Evolutionary conservation across 2,113 vertebrate species (phyloP), one percentile per base, ranked within the genome.

Genomic region (Montifringilla adamsi): DNA sequence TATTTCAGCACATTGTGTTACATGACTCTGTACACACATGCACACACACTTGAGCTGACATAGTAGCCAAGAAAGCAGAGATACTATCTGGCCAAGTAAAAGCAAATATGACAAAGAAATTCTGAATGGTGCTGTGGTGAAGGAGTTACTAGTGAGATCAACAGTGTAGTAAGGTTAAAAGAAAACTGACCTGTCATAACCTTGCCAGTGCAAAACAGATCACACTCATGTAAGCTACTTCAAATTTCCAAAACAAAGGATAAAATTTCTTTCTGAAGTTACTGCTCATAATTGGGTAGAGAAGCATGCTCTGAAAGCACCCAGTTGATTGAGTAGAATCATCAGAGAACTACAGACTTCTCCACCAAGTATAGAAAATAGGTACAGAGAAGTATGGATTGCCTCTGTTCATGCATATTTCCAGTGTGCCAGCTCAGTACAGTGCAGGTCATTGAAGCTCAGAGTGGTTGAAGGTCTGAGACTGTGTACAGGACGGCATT

Each of bases 1-100:
- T 89, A 52, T 90, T 95, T 85, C 89, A 67, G 80, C 49, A 87
- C 55, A 37, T 79, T 56, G 28, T 87, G 56, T 87, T 94, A 73
- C 74, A 55, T 76, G 87, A 43, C 50, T 92, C 1, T 74, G 27
- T 50, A 74, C 55, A 78, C 50, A 44, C 26, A n/a, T 53, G 66
- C 82, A 33, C 55, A 53, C 44, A 55, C 26, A 39, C 64, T 90
- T 81, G 55, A 50, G 37, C 64, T 86, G 76, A 88, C 86, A 55
- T 86, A 77, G 64, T 55, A 90, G 63, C 68, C 92, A 86, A 70
- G 75, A 86, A 86, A 49, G 44, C 59, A 70, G 67, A 92, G 68
- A 55, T 92, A 27, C 27, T 93, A 39, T 90, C 76, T 86, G 83
- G 43, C 56, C 7, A 5, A 77, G 21, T 66, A 59, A 84, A 85